Evolutionary conservation across 1,140 invertebrate species (phyloP).

Genomic region (Ctenoplectra terminalis): DNA sequence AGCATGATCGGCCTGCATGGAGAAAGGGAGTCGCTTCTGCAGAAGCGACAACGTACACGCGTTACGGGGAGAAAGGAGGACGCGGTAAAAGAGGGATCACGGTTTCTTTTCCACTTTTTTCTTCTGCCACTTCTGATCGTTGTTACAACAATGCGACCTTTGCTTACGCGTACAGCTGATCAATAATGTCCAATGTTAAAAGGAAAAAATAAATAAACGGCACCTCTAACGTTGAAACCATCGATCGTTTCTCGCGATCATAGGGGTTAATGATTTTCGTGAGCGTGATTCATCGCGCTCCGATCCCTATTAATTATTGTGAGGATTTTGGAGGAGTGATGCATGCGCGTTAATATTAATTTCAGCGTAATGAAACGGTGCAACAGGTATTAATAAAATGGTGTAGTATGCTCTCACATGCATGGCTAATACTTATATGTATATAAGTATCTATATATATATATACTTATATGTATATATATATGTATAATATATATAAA

Average conservation of each 20-base stretch:
- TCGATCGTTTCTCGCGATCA: constrained; percentile 52
- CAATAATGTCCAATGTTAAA: constrained; percentile 5
- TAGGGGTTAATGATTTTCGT: constrained; percentile 62
- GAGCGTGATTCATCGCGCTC: constrained; percentile 29
- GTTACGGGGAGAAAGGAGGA: constrained; percentile 13
- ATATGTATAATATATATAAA: neutral
- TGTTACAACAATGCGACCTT: constrained; percentile 35
- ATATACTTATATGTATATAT: too few relatives aligned
- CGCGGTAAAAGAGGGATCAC: constrained; percentile 5
- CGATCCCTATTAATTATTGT: constrained; percentile 69
- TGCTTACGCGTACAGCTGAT: neutral
- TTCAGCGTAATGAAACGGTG: constrained; percentile 75
- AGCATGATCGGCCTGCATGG: neutral
- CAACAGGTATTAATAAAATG: constrained; percentile 75
- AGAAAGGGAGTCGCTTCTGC: constrained; percentile 4
- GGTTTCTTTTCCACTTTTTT: constrained; percentile 78
- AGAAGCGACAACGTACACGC: neutral
- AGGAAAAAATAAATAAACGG: neutral
- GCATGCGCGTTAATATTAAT: constrained; percentile 84
- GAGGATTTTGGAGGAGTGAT: constrained; percentile 71
- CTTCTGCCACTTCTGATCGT: constrained; percentile 63
- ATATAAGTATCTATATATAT: constrained; percentile 1
- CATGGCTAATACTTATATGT: constrained; percentile 59
- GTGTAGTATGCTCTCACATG: constrained; percentile 70
- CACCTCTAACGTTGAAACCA: constrained; percentile 37